Evolutionary conservation across 2,113 vertebrate genomes (phyloP).

Genomic region (Erpornis zantholeuca): DNA sequence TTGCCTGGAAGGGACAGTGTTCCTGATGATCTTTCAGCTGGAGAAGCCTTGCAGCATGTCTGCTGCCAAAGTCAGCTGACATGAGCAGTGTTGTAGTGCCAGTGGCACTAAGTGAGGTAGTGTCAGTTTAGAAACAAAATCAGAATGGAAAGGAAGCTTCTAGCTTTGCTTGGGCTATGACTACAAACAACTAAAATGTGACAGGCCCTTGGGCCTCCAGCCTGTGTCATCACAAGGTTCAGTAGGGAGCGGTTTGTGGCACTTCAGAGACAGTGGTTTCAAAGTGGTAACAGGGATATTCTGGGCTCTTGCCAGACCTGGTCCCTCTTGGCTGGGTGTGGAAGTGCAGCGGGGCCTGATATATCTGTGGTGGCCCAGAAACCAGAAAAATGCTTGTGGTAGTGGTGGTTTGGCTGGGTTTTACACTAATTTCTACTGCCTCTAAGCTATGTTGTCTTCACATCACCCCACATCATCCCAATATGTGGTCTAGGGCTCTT

Average conservation of each 20-base stretch:
- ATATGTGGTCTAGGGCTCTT: not conserved
- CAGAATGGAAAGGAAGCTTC: not conserved
- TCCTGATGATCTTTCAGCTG: not conserved
- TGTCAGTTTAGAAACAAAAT: not conserved
- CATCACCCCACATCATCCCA: rapidly evolving
- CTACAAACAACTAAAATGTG: not conserved
- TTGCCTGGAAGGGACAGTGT: not conserved
- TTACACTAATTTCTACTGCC: not conserved
- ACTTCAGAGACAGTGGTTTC: not conserved
- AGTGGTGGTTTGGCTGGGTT: not conserved
- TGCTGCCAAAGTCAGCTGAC: not conserved
- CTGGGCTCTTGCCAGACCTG: rapidly evolving
- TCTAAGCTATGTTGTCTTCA: not conserved
- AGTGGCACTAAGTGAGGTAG: not conserved
- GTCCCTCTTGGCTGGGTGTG: not conserved
- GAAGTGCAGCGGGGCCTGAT: not conserved
- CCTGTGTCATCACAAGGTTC: not conserved
- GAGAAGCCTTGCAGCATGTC: not conserved
- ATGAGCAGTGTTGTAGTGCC: rapidly evolving
- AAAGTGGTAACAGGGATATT: not conserved
- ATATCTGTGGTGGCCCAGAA: not conserved
- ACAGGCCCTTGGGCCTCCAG: not conserved
- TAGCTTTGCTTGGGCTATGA: not conserved
- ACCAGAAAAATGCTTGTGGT: not conserved
- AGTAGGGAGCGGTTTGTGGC: not conserved